Evolutionary conservation across 2,888 invertebrate genomes (phyloP).

Genomic region (Caenorhabditis japonica): DNA sequence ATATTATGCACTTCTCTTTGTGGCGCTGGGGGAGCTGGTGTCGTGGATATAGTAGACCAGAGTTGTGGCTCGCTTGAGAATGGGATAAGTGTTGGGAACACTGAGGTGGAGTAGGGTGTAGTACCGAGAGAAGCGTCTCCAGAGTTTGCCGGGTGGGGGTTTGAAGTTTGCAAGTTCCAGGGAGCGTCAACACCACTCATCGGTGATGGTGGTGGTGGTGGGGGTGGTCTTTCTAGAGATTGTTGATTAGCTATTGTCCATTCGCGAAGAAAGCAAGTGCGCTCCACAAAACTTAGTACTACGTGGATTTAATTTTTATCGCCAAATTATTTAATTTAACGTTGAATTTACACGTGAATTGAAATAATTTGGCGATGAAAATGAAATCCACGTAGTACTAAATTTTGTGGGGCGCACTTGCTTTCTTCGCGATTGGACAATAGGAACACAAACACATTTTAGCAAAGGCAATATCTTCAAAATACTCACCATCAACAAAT

Average conservation of each 20-base stretch:
- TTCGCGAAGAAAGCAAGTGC: too few species aligned
- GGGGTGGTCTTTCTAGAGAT: conserved; percentile 27
- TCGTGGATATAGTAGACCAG: conserved; percentile 19
- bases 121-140: conserved; percentile 16
- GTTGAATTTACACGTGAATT: too few species aligned
- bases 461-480: too few species aligned
- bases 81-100: conserved; percentile 55
- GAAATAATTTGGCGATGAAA: too few species aligned
- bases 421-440: too few species aligned
- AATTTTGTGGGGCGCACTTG: too few species aligned
- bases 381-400: too few species aligned
- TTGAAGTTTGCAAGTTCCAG: background rate
- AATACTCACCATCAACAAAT: too few species aligned
- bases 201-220: conserved; percentile 1
- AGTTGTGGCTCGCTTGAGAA: conserved; percentile 29
- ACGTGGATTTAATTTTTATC: too few species aligned
- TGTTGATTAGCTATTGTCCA: conserved; percentile 13
- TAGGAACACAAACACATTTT: conserved; percentile 13
- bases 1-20: conserved; percentile 22
- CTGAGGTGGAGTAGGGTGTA: background rate
- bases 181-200: too few species aligned
- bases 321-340: too few species aligned
- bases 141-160: conserved; percentile 3
- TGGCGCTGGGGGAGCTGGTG: conserved; percentile 1
- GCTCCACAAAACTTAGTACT: too few species aligned